Evolutionary conservation across 1,140 invertebrate species (phyloP), one percentile per base, ranked within the genome.

Genomic region (Drosophila tsacasi): DNA sequence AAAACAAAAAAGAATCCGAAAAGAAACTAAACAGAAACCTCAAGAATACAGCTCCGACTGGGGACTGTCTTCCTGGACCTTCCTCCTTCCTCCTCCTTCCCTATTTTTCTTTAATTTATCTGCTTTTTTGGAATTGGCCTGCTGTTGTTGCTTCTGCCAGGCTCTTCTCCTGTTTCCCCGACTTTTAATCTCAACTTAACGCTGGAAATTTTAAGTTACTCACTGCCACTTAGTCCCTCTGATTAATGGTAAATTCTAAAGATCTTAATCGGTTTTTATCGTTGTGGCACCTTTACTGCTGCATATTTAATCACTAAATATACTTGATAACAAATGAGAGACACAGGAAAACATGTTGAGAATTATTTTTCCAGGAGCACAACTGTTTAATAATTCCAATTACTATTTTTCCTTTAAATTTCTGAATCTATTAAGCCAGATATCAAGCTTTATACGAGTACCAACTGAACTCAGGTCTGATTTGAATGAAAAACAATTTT

Each of bases 51-150:
- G 35, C 37, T 39, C 27, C 37, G 13, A 47, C 10, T 12, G 44
- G 0, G 50, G 27, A 54, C 59, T 23, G 78, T 68, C 63, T 60
- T 66, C 55, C 63, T 80, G 21, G 62, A 42, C 3, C 21, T 46
- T 72, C 40, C 40, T 59, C 25, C 71, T 81, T 75, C 75, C 75
- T 19, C n/a, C 49, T 30, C 9, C 4, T 85, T 79, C 66, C 5
- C 4, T 4, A 8, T 37, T 37, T 37, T 5, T 37, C 76, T 64
- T 76, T 68, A 64, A 79, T 86, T 77, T 80, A 73, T 86, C 67
- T 76, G 74, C 58, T 67, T 73, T 67, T 73, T 72, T 80, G 67
- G 73, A 84, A 84, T 86, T 69, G 67, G 27, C 35, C 50, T 61
- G 63, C 61, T 52, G 10, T 37, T 25, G 23, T 3, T 25, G 23